These are phyloP conservation scores for Triplophysa yarkandensis DNA, from an alignment of 2,797 vertebrate species.

Conservation along the genomic window DNA sequence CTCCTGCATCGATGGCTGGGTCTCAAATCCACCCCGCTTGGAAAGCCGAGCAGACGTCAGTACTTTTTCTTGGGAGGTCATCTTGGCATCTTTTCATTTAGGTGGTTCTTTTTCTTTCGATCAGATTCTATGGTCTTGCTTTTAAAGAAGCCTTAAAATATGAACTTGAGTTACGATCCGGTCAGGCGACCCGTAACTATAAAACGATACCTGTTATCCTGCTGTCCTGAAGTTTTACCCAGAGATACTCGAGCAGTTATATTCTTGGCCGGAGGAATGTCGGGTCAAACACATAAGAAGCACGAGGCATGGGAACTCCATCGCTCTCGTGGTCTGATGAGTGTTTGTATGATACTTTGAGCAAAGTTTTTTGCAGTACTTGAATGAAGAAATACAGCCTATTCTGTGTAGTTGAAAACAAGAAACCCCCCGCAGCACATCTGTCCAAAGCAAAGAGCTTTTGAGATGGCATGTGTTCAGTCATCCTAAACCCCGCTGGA, in stretches of 20 bases:
- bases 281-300: slow-evolving; percentile 69
- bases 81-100: slow-evolving; percentile 50
- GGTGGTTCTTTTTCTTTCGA: slow-evolving; percentile 57
- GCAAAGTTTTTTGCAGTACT: slow-evolving; percentile 81
- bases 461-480: slow-evolving; percentile 64
- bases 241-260: slow-evolving; percentile 72
- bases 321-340: slow-evolving; percentile 64
- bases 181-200: slow-evolving; percentile 69
- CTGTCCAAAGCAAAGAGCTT: slow-evolving; percentile 65
- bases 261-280: slow-evolving; percentile 76
- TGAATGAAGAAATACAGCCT: slow-evolving; percentile 80
- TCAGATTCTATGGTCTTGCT: slow-evolving; percentile 66
- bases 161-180: slow-evolving; percentile 68
- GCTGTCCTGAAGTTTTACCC: slow-evolving; percentile 74
- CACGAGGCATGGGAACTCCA: slow-evolving; percentile 63
- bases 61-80: slow-evolving; percentile 24
- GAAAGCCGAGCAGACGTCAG: slow-evolving; percentile 73
- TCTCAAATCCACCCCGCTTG: slow-evolving; percentile 68
- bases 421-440: slow-evolving; percentile 61
- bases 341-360: slow-evolving; percentile 68
- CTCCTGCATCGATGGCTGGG: slow-evolving; percentile 63
- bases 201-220: slow-evolving; percentile 81
- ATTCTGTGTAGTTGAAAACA: slow-evolving; percentile 67
- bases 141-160: slow-evolving; percentile 85
- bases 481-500: slow-evolving; percentile 63